Evolutionary conservation across 2,888 invertebrate species (phyloP).

Genomic region (Conistra vaccinii): DNA sequence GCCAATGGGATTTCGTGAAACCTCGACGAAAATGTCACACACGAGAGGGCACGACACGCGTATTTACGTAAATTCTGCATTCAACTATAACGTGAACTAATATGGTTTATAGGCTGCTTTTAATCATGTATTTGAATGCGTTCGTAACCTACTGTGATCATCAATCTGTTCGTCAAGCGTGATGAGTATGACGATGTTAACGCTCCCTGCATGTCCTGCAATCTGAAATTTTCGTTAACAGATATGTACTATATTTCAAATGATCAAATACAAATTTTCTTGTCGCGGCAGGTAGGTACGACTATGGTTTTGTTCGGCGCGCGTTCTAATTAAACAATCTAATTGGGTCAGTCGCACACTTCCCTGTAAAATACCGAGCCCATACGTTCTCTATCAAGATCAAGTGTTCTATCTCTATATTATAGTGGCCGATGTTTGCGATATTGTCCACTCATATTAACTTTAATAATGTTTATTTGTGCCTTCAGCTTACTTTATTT

Average conservation of each 20-base stretch:
- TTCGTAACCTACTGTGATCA: slow-evolving; percentile 7
- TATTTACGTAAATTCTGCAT: slow-evolving; percentile 39
- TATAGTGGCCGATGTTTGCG: not conserved
- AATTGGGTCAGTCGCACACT: slow-evolving; percentile 71
- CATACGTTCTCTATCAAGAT: slow-evolving; percentile 32
- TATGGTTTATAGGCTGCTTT: slow-evolving; percentile 26
- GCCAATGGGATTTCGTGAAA: slow-evolving; percentile 42
- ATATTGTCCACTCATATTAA: not conserved
- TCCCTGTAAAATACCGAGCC: slow-evolving; percentile 53
- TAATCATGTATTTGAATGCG: slow-evolving; percentile 25
- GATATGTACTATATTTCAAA: not conserved
- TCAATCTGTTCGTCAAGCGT: slow-evolving; percentile 2
- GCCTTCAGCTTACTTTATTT: not conserved
- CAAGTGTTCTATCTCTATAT: slow-evolving; percentile 3
- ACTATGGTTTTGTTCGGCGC: slow-evolving; percentile 14
- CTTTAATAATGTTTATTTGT: not conserved
- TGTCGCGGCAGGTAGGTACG: slow-evolving; percentile 2
- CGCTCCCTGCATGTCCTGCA: not conserved
- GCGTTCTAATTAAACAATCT: slow-evolving; percentile 73
- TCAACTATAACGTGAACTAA: slow-evolving; percentile 42
- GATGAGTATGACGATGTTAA: not conserved
- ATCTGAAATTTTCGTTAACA: not conserved
- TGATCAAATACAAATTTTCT: not conserved
- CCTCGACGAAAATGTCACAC: slow-evolving; percentile 34
- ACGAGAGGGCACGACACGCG: slow-evolving; percentile 19